Percentiles rank a stretch among this genome's conserved stretches.
These are phyloP conservation scores for Syrphus vitripennis DNA, from an alignment of 2,888 invertebrate genomes.

Conservation along the genomic window DNA sequence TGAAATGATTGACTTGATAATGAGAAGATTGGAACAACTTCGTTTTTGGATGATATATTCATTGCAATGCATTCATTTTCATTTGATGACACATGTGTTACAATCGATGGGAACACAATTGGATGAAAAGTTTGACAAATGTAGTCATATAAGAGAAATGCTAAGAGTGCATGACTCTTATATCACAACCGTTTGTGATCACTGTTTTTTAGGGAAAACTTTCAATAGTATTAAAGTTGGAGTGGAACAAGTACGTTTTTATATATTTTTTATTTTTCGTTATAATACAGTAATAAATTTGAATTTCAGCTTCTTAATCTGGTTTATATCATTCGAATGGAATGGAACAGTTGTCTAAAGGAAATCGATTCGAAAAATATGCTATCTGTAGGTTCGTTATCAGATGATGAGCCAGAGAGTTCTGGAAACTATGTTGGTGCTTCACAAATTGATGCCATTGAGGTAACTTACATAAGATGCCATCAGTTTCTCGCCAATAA, in stretches of 20 bases:
- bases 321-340: conserved; percentile 77
- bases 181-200: conserved; percentile 76
- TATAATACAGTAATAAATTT: neutral
- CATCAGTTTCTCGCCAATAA: conserved; percentile 78
- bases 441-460: conserved; percentile 78
- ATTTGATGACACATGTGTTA: conserved; percentile 82
- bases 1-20: conserved; percentile 77
- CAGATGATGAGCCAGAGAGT: conserved; percentile 64
- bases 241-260: conserved; percentile 75
- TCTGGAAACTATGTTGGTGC: conserved; percentile 73
- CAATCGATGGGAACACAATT: conserved; percentile 78
- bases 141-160: conserved; percentile 77
- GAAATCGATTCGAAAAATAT: conserved; percentile 73
- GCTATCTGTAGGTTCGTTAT: conserved; percentile 58
- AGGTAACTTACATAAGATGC: conserved; percentile 78
- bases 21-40: conserved; percentile 82
- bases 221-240: conserved; percentile 74
- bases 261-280: neutral
- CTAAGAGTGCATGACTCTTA: conserved; percentile 78
- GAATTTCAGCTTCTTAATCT: conserved; percentile 76
- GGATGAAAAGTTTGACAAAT: conserved; percentile 75
- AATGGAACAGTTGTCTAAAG: conserved; percentile 77
- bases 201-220: conserved; percentile 76
- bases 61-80: conserved; percentile 82
- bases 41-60: conserved; percentile 83